phyloP scores from a whole-genome alignment of 2,797 vertebrate species.

The Ctenopoma multispine region DNA sequence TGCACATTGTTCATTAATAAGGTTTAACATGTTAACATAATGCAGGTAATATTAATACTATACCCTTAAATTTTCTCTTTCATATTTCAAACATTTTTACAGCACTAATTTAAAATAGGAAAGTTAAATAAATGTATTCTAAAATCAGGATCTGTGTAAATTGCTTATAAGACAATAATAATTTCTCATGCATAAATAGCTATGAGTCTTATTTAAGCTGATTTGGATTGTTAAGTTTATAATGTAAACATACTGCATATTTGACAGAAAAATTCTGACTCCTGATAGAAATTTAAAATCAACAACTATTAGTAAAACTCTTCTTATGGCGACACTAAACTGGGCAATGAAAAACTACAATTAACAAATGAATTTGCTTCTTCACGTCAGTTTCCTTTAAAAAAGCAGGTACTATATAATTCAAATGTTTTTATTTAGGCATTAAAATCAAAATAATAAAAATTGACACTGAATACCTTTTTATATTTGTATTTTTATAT shows the following conservation, averaged over 20 bases:
- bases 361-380: conserved; percentile 37
- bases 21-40: neutral
- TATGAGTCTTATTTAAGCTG: conserved; percentile 62
- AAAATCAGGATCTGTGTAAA: conserved; percentile 44
- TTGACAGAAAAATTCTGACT: conserved; percentile 52
- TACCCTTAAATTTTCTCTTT: conserved; percentile 2
- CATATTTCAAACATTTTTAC: conserved; percentile 5
- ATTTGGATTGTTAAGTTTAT: conserved; percentile 64
- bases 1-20: neutral
- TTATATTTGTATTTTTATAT: conserved; percentile 3
- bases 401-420: neutral
- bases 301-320: conserved; percentile 36
- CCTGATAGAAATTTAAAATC: conserved; percentile 51
- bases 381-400: neutral
- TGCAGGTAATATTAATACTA: neutral
- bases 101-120: conserved; percentile 7
- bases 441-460: conserved; percentile 10
- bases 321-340: conserved; percentile 34
- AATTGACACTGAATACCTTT: neutral
- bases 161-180: conserved; percentile 40
- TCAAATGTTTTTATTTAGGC: conserved; percentile 1
- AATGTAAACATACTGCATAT: conserved; percentile 51
- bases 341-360: conserved; percentile 37
- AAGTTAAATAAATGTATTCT: conserved; percentile 29
- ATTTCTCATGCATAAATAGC: conserved; percentile 60